Conservation (phyloP, 2,797 vertebrate species). For the Tragopan temminckii region DNA sequence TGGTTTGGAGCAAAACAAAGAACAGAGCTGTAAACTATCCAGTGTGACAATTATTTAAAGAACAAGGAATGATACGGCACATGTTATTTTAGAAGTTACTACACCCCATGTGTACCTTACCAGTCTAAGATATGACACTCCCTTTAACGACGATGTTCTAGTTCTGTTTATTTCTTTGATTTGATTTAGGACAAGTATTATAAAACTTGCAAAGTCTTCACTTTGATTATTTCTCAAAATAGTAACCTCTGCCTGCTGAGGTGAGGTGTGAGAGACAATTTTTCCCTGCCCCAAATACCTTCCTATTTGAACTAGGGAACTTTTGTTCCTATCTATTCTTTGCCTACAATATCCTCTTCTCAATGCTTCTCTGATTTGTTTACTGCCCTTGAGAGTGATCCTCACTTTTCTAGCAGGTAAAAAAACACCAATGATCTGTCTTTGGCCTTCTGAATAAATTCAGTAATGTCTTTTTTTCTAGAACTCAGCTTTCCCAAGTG, state of each 20-base stretch:
- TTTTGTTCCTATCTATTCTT: not conserved
- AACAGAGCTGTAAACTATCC: slow-evolving; percentile 69
- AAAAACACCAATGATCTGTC: not conserved
- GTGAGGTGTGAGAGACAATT: not conserved
- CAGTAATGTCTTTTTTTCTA: not conserved
- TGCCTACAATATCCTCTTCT: accelerated
- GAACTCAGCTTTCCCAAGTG: not conserved
- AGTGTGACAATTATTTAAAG: slow-evolving; percentile 65
- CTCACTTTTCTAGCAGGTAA: not conserved
- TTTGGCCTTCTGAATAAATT: not conserved
- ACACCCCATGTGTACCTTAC: not conserved
- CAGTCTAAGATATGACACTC: not conserved
- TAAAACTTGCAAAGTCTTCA: not conserved
- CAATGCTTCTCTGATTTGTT: not conserved
- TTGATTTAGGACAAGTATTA: not conserved
- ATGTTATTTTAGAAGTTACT: slow-evolving; percentile 43
- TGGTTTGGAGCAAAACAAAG: slow-evolving; percentile 70
- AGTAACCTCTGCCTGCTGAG: not conserved
- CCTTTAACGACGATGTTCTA: not conserved
- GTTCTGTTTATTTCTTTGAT: not conserved
- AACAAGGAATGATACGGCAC: slow-evolving; percentile 35
- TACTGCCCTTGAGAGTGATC: not conserved
- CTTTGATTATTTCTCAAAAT: not conserved
- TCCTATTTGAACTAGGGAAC: not conserved
- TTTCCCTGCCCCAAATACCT: not conserved